Evolutionary conservation across 2,113 vertebrate genomes (phyloP).

Genomic region (Hystrix cristata): DNA sequence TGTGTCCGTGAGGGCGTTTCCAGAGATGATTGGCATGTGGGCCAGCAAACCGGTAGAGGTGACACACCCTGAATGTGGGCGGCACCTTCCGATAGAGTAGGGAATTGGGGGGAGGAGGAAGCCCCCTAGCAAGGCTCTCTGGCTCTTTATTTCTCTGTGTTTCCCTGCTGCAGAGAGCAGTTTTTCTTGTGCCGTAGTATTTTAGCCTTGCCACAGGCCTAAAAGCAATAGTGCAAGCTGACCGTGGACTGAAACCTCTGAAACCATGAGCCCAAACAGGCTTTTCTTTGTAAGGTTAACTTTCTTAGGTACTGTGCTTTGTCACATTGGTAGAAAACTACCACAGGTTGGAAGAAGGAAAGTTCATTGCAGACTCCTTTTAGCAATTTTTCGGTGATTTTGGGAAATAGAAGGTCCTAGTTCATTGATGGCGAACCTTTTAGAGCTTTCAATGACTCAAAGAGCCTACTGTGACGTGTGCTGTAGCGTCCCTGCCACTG

Average conservation of each 20-base stretch:
- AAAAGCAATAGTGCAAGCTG: not conserved
- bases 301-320: not conserved
- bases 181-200: not conserved
- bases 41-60: not conserved
- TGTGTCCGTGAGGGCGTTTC: not conserved
- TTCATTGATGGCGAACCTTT: not conserved
- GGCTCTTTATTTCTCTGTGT: not conserved
- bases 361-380: not conserved
- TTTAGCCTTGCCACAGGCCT: not conserved
- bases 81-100: not conserved
- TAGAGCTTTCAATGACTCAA: not conserved
- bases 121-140: not conserved
- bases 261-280: not conserved
- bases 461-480: not conserved
- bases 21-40: not conserved
- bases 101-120: not conserved
- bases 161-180: not conserved
- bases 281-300: not conserved
- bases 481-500: not conserved
- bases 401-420: not conserved
- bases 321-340: not conserved
- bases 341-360: not conserved
- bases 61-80: not conserved
- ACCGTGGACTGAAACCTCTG: not conserved
- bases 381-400: conserved; percentile 4